Percentiles rank a stretch among this genome's conserved stretches.
Evolutionary conservation across 1,140 invertebrate genomes (phyloP).

Genomic region (Drosophila gunungcola): DNA sequence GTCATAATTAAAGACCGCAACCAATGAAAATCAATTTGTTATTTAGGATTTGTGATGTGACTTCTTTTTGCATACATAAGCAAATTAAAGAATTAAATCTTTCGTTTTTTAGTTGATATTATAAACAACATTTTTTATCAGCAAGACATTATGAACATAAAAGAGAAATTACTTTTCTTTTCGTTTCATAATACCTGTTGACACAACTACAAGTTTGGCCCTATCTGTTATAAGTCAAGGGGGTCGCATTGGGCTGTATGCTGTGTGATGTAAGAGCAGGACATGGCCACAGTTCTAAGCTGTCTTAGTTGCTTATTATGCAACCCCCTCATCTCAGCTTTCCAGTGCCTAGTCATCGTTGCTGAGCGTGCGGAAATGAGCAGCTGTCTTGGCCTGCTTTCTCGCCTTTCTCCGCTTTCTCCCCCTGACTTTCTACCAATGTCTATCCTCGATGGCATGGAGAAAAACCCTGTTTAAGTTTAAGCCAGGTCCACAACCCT

Average conservation of each 20-base stretch:
- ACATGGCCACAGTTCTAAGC: conserved; percentile 76
- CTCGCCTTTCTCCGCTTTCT: background rate
- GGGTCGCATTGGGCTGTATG: background rate
- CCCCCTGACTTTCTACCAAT: conserved; percentile 12
- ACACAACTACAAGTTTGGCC: background rate
- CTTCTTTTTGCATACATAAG: too few species aligned
- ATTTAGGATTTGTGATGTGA: too few species aligned
- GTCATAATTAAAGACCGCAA: too few species aligned
- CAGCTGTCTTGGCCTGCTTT: conserved; percentile 69
- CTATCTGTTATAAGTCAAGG: conserved; percentile 1
- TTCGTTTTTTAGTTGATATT: too few species aligned
- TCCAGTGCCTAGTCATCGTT: conserved; percentile 70
- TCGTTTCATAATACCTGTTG: background rate
- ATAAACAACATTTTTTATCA: too few species aligned
- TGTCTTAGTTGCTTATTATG: conserved; percentile 81
- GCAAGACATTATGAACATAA: too few species aligned
- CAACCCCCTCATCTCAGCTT: conserved; percentile 21
- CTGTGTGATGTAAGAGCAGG: conserved; percentile 8
- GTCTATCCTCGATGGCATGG: conserved; percentile 24
- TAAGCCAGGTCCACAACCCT: conserved; percentile 38
- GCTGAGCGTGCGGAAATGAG: conserved; percentile 76
- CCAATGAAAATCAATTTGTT: too few species aligned
- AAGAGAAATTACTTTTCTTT: background rate
- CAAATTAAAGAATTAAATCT: too few species aligned
- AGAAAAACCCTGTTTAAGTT: conserved; percentile 54